Evolutionary conservation across 1,140 invertebrate genomes (phyloP).

Genomic region (Bombus ignitus): DNA sequence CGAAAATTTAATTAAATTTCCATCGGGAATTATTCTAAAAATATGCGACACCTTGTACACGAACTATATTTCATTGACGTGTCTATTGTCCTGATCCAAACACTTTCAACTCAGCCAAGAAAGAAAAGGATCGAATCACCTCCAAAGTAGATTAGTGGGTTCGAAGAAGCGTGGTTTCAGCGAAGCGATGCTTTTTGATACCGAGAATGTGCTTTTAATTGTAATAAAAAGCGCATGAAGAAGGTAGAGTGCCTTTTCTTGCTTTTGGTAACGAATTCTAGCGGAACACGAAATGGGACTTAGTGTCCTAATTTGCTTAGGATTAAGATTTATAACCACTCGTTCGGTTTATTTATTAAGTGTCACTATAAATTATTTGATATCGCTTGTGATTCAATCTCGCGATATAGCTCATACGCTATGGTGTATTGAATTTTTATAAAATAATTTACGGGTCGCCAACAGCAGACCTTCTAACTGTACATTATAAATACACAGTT

Average conservation of each 20-base stretch:
- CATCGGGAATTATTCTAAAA: background rate
- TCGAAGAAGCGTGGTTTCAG: background rate
- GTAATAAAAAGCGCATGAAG: background rate
- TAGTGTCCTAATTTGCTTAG: background rate
- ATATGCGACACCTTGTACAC: background rate
- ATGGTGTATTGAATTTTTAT: background rate
- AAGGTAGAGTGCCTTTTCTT: background rate
- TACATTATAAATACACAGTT: background rate
- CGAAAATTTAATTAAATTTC: background rate
- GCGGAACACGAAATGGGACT: background rate
- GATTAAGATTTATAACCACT: background rate
- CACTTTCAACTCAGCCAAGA: background rate
- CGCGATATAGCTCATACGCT: background rate
- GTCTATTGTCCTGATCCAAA: background rate
- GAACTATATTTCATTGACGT: background rate
- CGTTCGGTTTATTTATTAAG: slow-evolving; percentile 1
- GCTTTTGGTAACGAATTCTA: background rate
- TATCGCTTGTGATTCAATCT: background rate
- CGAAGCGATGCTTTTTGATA: background rate
- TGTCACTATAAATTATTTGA: background rate
- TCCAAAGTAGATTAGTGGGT: background rate
- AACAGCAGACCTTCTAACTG: background rate
- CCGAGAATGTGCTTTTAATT: background rate
- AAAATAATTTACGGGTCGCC: too few relatives aligned
- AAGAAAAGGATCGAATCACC: background rate